Conservation (phyloP, 2,113 vertebrate species). For the Corynorhinus townsendii region DNA sequence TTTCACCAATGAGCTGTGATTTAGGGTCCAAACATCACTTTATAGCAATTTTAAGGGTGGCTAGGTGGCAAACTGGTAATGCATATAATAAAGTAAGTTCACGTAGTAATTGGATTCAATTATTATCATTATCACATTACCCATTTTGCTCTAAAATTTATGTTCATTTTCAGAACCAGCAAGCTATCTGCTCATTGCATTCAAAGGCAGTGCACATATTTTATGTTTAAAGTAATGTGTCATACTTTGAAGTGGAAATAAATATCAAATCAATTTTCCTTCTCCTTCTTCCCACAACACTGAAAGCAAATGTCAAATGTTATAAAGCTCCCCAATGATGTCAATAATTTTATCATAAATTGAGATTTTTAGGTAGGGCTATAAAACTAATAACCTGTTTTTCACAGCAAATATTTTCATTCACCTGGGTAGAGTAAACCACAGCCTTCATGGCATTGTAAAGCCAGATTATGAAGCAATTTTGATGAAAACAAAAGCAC, state of each 20-base stretch:
- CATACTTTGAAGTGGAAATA: slow-evolving; percentile 21
- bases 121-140: slow-evolving; percentile 60
- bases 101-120: slow-evolving; percentile 59
- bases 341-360: slow-evolving; percentile 56
- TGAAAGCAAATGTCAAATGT: slow-evolving; percentile 46
- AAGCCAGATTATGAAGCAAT: slow-evolving; percentile 62
- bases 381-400: slow-evolving; percentile 78
- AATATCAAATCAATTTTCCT: slow-evolving; percentile 23
- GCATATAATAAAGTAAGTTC: slow-evolving; percentile 57
- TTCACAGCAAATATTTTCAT: slow-evolving; percentile 78
- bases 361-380: slow-evolving; percentile 52
- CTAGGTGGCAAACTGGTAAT: slow-evolving; percentile 42
- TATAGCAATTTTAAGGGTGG: slow-evolving; percentile 37
- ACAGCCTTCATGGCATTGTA: slow-evolving; percentile 68
- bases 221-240: slow-evolving; percentile 62
- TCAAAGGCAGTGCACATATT: slow-evolving; percentile 35
- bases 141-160: slow-evolving; percentile 68
- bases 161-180: slow-evolving; percentile 63
- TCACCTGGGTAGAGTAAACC: slow-evolving; percentile 71
- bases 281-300: slow-evolving; percentile 13
- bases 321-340: slow-evolving; percentile 58
- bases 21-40: slow-evolving; percentile 29
- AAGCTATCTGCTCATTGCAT: slow-evolving; percentile 21
- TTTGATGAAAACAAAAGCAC: slow-evolving; percentile 76
- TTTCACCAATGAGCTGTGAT: background rate